A percentile compares a stretch with the other conserved stretches of the same genome.
Conservation (phyloP, 2,888 invertebrate species). For the Drosophila demipolita region DNA sequence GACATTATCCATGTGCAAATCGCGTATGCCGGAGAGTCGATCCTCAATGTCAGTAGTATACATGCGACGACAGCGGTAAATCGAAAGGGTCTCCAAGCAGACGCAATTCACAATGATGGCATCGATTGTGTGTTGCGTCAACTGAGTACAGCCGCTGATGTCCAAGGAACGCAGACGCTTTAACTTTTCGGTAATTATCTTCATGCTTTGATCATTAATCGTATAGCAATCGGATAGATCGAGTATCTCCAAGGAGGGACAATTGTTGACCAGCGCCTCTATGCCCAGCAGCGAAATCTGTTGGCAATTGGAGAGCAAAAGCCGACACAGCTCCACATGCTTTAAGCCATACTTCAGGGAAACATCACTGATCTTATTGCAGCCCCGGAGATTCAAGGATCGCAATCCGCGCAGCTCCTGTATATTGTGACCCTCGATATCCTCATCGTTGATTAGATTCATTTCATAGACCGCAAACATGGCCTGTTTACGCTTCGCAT, state of each 20-base stretch:
- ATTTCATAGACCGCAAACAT: conserved; percentile 88
- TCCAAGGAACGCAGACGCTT: conserved; percentile 80
- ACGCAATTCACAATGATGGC: conserved; percentile 86
- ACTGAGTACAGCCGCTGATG: conserved; percentile 86
- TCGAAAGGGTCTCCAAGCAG: conserved; percentile 83
- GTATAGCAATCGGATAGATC: conserved; percentile 89
- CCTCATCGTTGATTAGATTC: conserved; percentile 74
- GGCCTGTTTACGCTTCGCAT: conserved; percentile 88
- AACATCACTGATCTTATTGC: conserved; percentile 90
- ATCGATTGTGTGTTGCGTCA: conserved; percentile 86
- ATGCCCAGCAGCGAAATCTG: conserved; percentile 89
- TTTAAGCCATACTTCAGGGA: conserved; percentile 89
- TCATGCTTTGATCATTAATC: conserved; percentile 88
- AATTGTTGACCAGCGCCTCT: conserved; percentile 87
- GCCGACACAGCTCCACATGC: conserved; percentile 87
- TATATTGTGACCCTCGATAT: conserved; percentile 85
- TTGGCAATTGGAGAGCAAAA: conserved; percentile 89
- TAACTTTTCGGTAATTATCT: conserved; percentile 85
- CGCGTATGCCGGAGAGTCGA: conserved; percentile 78
- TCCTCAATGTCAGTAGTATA: conserved; percentile 83
- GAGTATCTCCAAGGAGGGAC: conserved; percentile 89
- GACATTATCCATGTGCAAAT: conserved; percentile 81
- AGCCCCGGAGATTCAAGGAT: conserved; percentile 88
- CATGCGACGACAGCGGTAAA: conserved; percentile 83
- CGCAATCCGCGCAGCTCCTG: conserved; percentile 86